Evolutionary conservation across 2,113 vertebrate species (phyloP).

Genomic region (Hyperoodon ampullatus): DNA sequence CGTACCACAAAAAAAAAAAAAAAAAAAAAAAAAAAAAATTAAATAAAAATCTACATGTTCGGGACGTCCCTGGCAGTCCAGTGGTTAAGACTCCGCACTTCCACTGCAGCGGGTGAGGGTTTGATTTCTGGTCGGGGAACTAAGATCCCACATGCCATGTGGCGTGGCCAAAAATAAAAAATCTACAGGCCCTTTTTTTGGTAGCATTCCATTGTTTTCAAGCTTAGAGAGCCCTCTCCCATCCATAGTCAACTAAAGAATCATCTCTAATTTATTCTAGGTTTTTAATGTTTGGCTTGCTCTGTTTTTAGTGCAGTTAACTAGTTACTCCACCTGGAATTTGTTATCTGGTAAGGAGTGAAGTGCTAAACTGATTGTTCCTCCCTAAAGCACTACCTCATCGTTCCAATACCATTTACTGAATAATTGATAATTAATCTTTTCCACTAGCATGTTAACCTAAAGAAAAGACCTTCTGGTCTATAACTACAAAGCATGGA

Average conservation of each 20-base stretch:
- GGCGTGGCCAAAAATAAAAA: no score
- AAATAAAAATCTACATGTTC: not conserved
- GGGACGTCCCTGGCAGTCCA: no score
- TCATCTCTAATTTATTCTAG: not conserved
- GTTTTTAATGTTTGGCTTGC: not conserved
- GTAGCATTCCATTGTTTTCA: not conserved
- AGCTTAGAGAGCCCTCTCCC: not conserved
- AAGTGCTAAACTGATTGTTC: not conserved
- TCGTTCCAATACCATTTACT: not conserved
- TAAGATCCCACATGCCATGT: no score
- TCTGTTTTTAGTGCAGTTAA: not conserved
- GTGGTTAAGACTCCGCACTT: no score
- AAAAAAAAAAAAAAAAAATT: no score
- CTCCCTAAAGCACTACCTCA: not conserved
- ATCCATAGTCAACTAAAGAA: not conserved
- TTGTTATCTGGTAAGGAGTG: not conserved
- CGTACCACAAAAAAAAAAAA: no score
- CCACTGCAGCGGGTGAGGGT: no score
- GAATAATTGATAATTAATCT: not conserved
- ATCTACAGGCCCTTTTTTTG: not conserved
- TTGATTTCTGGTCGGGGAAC: no score
- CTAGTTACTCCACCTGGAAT: not conserved
- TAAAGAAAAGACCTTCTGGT: not conserved
- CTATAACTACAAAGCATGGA: accelerated
- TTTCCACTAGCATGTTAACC: not conserved